Base-by-base conservation (phyloP, 2,797 vertebrate genomes). In the Simalia tracyae region DNA sequence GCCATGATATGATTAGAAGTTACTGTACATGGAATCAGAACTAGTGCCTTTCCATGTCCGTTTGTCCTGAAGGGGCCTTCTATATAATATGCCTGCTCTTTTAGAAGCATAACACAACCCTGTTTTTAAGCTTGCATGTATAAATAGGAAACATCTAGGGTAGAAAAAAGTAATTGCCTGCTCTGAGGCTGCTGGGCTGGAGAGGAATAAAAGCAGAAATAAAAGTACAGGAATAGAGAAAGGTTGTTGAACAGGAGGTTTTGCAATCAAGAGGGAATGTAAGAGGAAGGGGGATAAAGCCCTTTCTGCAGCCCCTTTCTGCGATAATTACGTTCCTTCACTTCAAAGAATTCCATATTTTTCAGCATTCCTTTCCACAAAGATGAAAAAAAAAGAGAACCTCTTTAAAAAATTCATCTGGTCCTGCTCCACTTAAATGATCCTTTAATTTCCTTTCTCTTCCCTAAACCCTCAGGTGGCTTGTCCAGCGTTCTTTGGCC, bases 381-480 rank as follows among this genome's bases (percentile, higher is more conserved):
- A 95, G 95, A 96, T 89, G 36, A 5, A 5, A 9, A 5, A 31
- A 36, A 22, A 11, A 31, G 2, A 31, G 2, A 54, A 54, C 50
- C 50, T 7, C 50, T 54, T 54, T 7, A 24, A 50, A n/a, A 63
- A 54, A 90, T 96, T 28, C 96, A 95, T 96, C 95, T 94, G 95
- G 95, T 96, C 96, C 95, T 95, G 92, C 95, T 97, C 96, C 96
- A 98, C 98, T 96, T 98, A 98, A 99, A 98, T 98, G 98, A 99
- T 99, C 98, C 98, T 98, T 99, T 99, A 97, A 99, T 99, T 99
- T 99, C 98, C 98, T 99, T 97, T 98, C 98, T 97, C 97, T 97
- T 97, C 96, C 95, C 96, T 91, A 95, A 97, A 97, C 98, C 98
- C 98, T 98, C 96, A 97, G 98, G 98, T 98, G 98, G 96, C 96